phyloP scores from a whole-genome alignment of 2,797 vertebrate species.

The Oreonectes daqikongensis region DNA sequence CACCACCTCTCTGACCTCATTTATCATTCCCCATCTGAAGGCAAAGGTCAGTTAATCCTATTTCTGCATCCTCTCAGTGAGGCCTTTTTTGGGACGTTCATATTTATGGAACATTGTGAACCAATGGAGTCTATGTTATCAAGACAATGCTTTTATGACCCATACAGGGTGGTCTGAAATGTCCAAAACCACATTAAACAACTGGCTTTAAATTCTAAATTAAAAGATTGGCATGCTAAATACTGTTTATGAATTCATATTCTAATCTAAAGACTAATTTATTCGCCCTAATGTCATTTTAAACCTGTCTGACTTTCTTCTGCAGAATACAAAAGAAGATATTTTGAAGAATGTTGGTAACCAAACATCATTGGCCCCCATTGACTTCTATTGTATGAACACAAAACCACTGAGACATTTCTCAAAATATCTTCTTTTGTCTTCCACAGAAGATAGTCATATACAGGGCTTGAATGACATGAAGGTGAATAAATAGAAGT shows the following conservation, averaged over 20 bases:
- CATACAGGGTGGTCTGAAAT: neutral
- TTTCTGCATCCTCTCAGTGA: constrained; percentile 27
- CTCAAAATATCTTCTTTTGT: no score
- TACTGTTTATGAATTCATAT: neutral
- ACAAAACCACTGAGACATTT: no score
- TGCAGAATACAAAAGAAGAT: no score
- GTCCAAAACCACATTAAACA: neutral
- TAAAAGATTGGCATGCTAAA: neutral
- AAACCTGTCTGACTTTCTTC: no score
- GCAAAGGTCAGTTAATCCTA: constrained; percentile 29
- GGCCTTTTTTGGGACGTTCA: constrained; percentile 17
- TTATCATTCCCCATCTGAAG: constrained; percentile 33
- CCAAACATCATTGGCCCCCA: no score
- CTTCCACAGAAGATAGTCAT: no score
- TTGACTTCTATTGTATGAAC: no score
- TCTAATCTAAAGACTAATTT: no score
- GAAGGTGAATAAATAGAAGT: no score
- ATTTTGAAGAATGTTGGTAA: no score
- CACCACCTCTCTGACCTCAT: constrained; percentile 44
- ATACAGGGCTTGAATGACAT: no score
- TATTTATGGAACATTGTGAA: neutral
- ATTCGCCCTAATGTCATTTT: no score
- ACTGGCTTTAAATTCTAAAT: neutral
- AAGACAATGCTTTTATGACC: neutral
- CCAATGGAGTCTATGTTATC: neutral